A percentile compares a stretch with the other conserved stretches of the same genome.
These are phyloP conservation scores for Bellardia pandia DNA, from an alignment of 2,888 invertebrate species.

Conservation along the genomic window DNA sequence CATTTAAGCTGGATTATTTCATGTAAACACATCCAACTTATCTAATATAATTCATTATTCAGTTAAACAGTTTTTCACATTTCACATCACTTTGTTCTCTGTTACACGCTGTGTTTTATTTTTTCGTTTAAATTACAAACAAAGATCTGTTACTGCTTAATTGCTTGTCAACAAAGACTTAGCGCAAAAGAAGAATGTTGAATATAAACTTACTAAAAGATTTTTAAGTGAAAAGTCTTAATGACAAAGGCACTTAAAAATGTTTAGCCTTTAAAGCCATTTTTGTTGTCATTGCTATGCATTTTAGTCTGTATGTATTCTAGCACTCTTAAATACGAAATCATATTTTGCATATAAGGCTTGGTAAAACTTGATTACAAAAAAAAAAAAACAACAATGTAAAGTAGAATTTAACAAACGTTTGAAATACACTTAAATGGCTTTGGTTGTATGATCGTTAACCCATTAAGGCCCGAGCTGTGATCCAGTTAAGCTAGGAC, in stretches of 20 bases:
- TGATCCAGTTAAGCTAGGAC: no score
- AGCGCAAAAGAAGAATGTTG: neutral
- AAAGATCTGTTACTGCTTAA: neutral
- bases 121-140: neutral
- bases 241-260: slow-evolving; percentile 27
- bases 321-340: slow-evolving; percentile 24
- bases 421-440: slow-evolving; percentile 38
- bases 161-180: slow-evolving; percentile 25
- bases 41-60: no score
- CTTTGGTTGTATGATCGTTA: slow-evolving; percentile 18
- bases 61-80: no score
- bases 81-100: no score
- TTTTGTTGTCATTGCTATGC: neutral
- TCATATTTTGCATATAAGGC: slow-evolving; percentile 44
- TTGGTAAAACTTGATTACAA: neutral
- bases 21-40: no score
- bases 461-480: no score
- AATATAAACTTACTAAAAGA: neutral
- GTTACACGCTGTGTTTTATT: no score
- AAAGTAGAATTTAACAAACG: slow-evolving; percentile 17
- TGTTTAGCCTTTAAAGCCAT: slow-evolving; percentile 14
- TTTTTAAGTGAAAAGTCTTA: slow-evolving; percentile 11
- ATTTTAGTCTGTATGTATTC: neutral
- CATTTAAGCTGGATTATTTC: no score
- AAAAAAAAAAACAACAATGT: neutral